Evolutionary conservation across 92 coral and sea anemone species (phyloP), one percentile per base, ranked within the genome.

Genomic region (Heteractis magnifica): DNA sequence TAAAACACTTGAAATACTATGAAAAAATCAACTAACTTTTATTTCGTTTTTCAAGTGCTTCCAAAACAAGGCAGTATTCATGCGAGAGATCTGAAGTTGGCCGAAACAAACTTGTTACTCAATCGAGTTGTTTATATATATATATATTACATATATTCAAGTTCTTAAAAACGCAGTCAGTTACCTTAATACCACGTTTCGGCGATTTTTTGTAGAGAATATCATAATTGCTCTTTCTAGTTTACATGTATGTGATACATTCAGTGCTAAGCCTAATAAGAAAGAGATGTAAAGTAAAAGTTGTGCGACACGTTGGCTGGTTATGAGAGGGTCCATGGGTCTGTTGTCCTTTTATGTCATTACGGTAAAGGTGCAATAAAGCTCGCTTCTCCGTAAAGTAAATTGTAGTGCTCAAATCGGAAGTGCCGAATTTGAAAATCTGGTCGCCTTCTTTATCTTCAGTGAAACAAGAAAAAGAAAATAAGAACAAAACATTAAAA

Each of bases 31-130:
- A 68, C 73, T 9, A 68, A 16, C 18, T 12, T 7, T 68, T 21
- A 13, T 68, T 68, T 13, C 9, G 58, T n/a, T 7, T 26, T 68
- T 68, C 49, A 68, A 68, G 73, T 68, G 73, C 15, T 68, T 68
- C 49, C 73, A 68, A 23, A 68, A 20, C 73, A 68, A 68, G 23
- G 20, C 71, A 21, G 49, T 8, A 68, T 68, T 68, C 73, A 68
- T 68, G 9, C 49, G 73, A 68, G 23, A 26, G 73, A 68, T 68
- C 73, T 68, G 49, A 68, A 20, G 73, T 26, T 68, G 44, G 73
- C 73, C 73, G 73, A 68, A 68, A 7, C 73, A 68, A 68, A 68
- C 73, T 6, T 21, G 14, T 1, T 20, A 62, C 10, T 18, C 44
- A 34, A 34, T 34, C 44, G 44, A 34, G 44, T 34, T 34, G 44